These are phyloP conservation scores for Linnaemya vulpina DNA, from an alignment of 2,888 invertebrate genomes.

Conservation along the genomic window DNA sequence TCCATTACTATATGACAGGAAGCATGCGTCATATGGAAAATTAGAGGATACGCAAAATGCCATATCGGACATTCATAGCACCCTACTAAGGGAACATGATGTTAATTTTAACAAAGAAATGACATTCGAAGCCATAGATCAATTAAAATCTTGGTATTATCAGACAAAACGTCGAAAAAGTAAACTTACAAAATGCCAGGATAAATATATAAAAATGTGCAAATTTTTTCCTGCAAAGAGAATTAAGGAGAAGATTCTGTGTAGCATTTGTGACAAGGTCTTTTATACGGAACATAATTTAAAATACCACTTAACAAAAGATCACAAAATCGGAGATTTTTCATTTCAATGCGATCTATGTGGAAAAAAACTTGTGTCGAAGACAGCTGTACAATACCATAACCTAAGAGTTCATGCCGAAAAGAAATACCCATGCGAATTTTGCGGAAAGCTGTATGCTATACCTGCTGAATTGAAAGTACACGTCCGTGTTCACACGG, in stretches of 20 bases:
- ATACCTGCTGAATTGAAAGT: conserved; percentile 75
- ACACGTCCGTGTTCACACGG: conserved; percentile 77
- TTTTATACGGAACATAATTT: conserved; percentile 75
- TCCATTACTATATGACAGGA: conserved; percentile 75
- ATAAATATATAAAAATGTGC: conserved; percentile 74
- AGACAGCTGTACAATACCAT: conserved; percentile 74
- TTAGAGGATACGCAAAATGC: conserved; percentile 74
- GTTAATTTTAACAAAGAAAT: conserved; percentile 74
- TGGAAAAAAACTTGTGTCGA: conserved; percentile 75
- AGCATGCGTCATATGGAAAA: conserved; percentile 75
- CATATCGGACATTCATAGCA: conserved; percentile 74
- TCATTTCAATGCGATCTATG: conserved; percentile 77
- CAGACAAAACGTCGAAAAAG: conserved; percentile 64
- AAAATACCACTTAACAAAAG: conserved; percentile 76
- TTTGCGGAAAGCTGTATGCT: conserved; percentile 76
- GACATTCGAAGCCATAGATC: conserved; percentile 75
- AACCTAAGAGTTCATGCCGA: conserved; percentile 76
- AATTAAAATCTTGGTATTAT: conserved; percentile 77
- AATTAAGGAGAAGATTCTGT: conserved; percentile 73
- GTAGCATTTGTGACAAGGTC: conserved; percentile 75
- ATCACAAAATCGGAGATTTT: conserved; percentile 77
- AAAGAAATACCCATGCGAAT: conserved; percentile 75
- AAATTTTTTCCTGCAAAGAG: conserved; percentile 75
- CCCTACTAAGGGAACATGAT: conserved; percentile 66
- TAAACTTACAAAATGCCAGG: conserved; percentile 72